Base-by-base conservation (phyloP, 2,113 vertebrate species). In the Coregonus clupeaformis region DNA sequence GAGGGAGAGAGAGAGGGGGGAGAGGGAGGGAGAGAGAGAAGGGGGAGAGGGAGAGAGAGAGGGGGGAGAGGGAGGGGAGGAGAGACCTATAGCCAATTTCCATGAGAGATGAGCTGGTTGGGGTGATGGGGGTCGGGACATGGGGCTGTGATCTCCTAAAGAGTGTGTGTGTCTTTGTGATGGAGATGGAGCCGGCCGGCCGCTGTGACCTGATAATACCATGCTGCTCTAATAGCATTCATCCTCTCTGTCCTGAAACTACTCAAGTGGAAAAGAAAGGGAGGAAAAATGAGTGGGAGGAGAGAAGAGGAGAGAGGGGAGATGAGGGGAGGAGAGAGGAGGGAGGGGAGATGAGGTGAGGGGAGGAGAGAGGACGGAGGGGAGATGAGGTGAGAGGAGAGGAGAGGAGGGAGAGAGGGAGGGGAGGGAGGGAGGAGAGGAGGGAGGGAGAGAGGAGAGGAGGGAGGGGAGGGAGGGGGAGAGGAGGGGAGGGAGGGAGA, bases 181-280 rank as follows among this genome's bases (percentile, higher is more conserved):
- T 92, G 91, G 91, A 92, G 92, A 92, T 89, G 87, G 86, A 49
- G 22, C 3, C 45, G 74, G 80, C 80, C 82, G 74, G 73, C 87
- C 82, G 87, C 80, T 84, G 88, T 84, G 87, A 89, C 87, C 86
- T 77, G 91, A 91, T 92, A 92, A 92, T 91, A 89, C 92, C 87
- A 86, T 85, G 84, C 88, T 76, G 82, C 85, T 84, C 88, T 90
- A 90, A 90, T 91, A 91, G 89, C 91, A 91, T 92, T 92, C 88
- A 91, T 89, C 86, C 90, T 90, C 92, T 91, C 89, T 87, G 84
- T 86, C 52, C 76, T 83, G 85, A 86, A 90, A 88, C 91, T 90
- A 89, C 89, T 89, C 88, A 88, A 85, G 91, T 87, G 84, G 78
- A 89, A 92, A 87, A 89, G 81, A 78, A 85, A 82, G 85, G 59